Base-by-base conservation (phyloP, 2,113 vertebrate species). In the Centropus unirufus region DNA sequence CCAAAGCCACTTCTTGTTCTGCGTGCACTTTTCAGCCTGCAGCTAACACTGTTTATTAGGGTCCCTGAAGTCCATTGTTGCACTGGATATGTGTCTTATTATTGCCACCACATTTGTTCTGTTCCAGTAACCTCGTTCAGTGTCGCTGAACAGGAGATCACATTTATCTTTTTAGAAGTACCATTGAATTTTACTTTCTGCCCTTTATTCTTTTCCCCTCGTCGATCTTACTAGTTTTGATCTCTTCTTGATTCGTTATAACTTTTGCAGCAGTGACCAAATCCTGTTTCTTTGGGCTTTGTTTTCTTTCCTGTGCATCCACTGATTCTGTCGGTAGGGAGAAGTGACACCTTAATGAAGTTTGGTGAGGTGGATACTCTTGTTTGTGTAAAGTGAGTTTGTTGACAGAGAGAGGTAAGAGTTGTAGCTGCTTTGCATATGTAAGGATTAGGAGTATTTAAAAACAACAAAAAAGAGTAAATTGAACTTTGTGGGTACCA, bases 31-130 rank as follows among this genome's bases (percentile, higher is more conserved):
- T 36, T 24, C 49, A 86, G 58, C 59, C 47, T 83, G 23, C 55
- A 40, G 40, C 49, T 52, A 4, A 32, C 3, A 0, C 36, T n/a
- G 5, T 29, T 57, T 83, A 12, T 47, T 22, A 14, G 72, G 9
- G 19, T 64, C 24, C 46, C 0, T 32, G 18, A 22, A 30, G 32
- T 73, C 64, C 11, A 3, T 4, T 17, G 47, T 21, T 52, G 10
- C 4, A 2, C n/a, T 2, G 0, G 11, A 3, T 23, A 40, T n/a
- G 29, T 86, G n/a, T 57, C n/a, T 55, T 3, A 51, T 12, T 51
- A 8, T 47, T 83, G 67, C 40, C n/a, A 1, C 54, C 47, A 23
- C 12, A 0, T 77, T 44, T 36, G 22, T 34, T 32, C 22, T 4
- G 1, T 70, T 66, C n/a, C 59, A n/a, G 14, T 58, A 11, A 44